A percentile compares a stretch with the other conserved stretches of the same genome.
Conservation (phyloP, 2,113 vertebrate species). For the Silurus asotus region DNA sequence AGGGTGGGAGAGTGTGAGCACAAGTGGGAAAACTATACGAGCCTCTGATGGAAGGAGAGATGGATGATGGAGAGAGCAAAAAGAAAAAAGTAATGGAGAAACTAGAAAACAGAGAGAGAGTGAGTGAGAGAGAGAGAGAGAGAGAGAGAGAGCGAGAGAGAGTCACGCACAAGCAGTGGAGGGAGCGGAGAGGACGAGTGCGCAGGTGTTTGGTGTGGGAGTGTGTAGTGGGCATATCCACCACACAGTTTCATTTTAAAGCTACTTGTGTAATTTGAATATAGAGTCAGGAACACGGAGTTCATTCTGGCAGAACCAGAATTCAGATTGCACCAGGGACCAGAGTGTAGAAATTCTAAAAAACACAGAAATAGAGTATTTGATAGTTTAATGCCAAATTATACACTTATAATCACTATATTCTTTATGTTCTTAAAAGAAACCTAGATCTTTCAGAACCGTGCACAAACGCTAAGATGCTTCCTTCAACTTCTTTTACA, state of each 20-base stretch:
- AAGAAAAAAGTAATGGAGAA: constrained; percentile 9
- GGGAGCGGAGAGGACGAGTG: constrained; percentile 32
- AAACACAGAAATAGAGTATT: neutral
- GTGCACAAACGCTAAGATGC: neutral
- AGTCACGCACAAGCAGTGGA: neutral
- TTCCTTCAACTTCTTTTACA: neutral
- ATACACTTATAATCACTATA: neutral
- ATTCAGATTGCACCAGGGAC: neutral
- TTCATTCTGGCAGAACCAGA: neutral
- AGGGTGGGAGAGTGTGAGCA: constrained; percentile 20
- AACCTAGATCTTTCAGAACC: neutral
- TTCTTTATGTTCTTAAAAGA: neutral
- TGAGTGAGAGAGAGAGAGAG: constrained; percentile 33
- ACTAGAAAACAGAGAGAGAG: neutral
- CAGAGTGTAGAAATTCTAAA: neutral
- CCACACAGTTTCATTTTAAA: neutral
- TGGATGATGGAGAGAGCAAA: neutral
- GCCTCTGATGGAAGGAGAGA: neutral
- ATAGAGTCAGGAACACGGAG: neutral
- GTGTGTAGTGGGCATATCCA: constrained; percentile 28
- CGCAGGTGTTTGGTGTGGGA: constrained; percentile 30
- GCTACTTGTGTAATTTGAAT: neutral
- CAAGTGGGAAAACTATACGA: neutral
- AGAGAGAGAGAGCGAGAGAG: constrained; percentile 35
- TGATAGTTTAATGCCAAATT: neutral